Evolutionary conservation across 1,140 invertebrate genomes (phyloP).

Genomic region (Temnothorax curvispinosus): DNA sequence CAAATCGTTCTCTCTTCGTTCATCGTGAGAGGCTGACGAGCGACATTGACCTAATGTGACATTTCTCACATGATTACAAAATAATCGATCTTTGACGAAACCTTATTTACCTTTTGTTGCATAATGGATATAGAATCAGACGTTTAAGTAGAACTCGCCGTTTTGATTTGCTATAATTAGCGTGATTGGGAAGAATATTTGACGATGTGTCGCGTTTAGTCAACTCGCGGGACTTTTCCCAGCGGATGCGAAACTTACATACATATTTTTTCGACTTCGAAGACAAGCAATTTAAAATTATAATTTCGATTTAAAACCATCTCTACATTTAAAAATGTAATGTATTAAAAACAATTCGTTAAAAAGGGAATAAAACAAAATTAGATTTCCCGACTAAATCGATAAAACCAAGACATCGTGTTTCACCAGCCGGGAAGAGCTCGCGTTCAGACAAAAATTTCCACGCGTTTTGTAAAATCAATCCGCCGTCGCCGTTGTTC

Average conservation of each 20-base stretch:
- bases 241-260: background rate
- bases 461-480: background rate
- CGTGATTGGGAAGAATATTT: background rate
- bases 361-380: background rate
- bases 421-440: background rate
- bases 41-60: slow-evolving; percentile 2
- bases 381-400: background rate
- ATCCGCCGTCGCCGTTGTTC: background rate
- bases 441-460: background rate
- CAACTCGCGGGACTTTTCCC: background rate
- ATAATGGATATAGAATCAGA: background rate
- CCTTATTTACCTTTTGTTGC: background rate
- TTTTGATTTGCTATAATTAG: slow-evolving; percentile 32
- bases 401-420: background rate
- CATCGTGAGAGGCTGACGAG: background rate
- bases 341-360: background rate
- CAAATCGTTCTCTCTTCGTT: slow-evolving; percentile 15
- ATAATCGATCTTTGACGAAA: background rate
- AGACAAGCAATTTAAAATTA: background rate
- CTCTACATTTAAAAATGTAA: background rate
- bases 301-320: background rate
- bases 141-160: background rate
- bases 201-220: background rate
- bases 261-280: too few species aligned
- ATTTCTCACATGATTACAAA: background rate